Conservation (phyloP, 1,140 invertebrate genomes). For the Mactra quadrangularis region DNA sequence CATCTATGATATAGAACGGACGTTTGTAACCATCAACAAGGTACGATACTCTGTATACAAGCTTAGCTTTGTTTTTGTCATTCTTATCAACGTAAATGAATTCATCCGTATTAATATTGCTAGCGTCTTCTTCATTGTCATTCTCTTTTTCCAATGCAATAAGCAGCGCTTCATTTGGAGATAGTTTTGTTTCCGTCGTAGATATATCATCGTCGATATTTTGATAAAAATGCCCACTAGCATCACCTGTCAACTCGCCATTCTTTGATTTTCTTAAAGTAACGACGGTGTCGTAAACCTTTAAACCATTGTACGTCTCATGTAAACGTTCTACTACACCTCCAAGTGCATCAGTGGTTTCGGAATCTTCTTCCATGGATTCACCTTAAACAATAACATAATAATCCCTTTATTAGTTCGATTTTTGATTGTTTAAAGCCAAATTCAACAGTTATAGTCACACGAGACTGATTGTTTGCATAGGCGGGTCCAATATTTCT, state of each 20-base stretch:
- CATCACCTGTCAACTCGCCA: conserved; percentile 49
- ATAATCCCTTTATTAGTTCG: too few species aligned
- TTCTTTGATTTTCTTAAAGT: conserved; percentile 34
- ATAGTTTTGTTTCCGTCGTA: neutral
- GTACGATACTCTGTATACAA: conserved; percentile 55
- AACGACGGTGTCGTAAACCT: conserved; percentile 37
- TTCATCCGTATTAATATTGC: neutral
- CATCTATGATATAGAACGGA: conserved; percentile 64
- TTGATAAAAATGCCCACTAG: conserved; percentile 44
- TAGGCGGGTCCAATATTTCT: too few species aligned
- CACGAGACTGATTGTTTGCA: too few species aligned
- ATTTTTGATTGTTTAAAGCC: too few species aligned
- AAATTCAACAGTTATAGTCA: too few species aligned
- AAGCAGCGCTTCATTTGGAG: conserved; percentile 14
- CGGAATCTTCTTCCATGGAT: neutral
- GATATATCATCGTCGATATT: conserved; percentile 51
- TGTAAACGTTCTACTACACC: conserved; percentile 37
- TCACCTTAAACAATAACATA: too few species aligned
- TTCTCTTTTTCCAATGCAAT: conserved; percentile 30
- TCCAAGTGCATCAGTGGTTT: conserved; percentile 3
- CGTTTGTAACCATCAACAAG: conserved; percentile 55
- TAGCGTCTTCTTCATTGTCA: neutral
- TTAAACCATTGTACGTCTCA: conserved; percentile 43
- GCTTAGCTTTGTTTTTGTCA: conserved; percentile 10
- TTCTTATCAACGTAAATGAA: conserved; percentile 30